phyloP scores from a whole-genome alignment of 2,888 invertebrate genomes.

The Timema cristinae region DNA sequence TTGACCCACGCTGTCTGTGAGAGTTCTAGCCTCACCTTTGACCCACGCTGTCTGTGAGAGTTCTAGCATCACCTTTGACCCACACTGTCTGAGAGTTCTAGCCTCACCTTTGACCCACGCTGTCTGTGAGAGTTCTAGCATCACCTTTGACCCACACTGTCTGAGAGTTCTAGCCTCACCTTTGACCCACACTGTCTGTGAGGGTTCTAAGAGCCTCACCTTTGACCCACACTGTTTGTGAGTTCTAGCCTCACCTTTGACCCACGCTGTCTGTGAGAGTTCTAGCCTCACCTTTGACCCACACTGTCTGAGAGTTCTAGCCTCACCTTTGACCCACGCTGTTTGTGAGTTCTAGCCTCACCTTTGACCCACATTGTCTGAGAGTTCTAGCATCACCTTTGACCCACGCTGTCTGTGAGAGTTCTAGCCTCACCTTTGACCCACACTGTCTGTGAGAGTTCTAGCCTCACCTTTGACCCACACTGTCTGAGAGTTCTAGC shows the following conservation, averaged over 20 bases:
- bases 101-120: conserved; percentile 70
- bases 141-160: conserved; percentile 77
- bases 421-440: conserved; percentile 61
- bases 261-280: conserved; percentile 81
- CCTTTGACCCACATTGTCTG: conserved; percentile 81
- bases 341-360: conserved; percentile 59
- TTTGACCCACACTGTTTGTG: conserved; percentile 79
- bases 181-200: conserved; percentile 79
- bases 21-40: conserved; percentile 58
- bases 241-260: conserved; percentile 58
- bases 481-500: conserved; percentile 66
- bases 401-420: conserved; percentile 79
- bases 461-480: conserved; percentile 63
- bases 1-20: conserved; percentile 81
- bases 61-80: conserved; percentile 61
- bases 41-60: conserved; percentile 79
- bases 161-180: conserved; percentile 59
- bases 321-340: conserved; percentile 73
- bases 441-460: conserved; percentile 78
- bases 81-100: conserved; percentile 70
- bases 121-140: conserved; percentile 64
- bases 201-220: conserved; percentile 58
- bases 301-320: conserved; percentile 69
- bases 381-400: conserved; percentile 58
- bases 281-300: conserved; percentile 60